Evolutionary conservation across 1,140 invertebrate genomes (phyloP), one percentile per base, ranked within the genome.

Genomic region (Eciton burchellii): DNA sequence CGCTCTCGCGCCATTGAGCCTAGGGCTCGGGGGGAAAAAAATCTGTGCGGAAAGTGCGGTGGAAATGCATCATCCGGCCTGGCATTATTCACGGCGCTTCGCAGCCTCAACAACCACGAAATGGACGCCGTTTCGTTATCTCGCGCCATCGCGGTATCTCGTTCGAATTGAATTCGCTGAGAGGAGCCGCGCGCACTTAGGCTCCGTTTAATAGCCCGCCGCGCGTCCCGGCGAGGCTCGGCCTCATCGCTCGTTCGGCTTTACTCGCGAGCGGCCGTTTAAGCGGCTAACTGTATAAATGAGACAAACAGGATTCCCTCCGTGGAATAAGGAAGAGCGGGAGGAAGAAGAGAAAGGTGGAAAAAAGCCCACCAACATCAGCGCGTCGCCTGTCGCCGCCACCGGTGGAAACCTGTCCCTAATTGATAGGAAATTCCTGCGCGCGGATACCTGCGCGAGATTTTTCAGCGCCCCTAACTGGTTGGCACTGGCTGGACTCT

Each of bases 351-450:
- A 66, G 62, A 68, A 29, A 19, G 71, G 43, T n/a, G 73, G 24
- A 74, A 84, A 88, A 89, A 88, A 84, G 62, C 68, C 56, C 59
- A 65, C 43, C 52, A 79, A 49, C 68, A 68, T 56, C 62, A 41
- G 11, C 74, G 41, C 79, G 71, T 59, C 77, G 82, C 66, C 77
- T n/a, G 66, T 68, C 63, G 59, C 59, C 52, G 73, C 41, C 76
- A 60, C 49, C 63, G 71, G 62, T 84, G 90, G 88, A 92, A 92
- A 92, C 91, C 91, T 92, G 92, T 93, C 91, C 89, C 89, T 92
- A 92, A 93, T 93, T 93, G 92, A 93, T 93, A 92, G 91, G 90
- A 92, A 92, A 93, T 93, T 93, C 92, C 92, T 89, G 63, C 82
- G 87, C 72, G 81, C 81, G 81, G 84, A 83, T 89, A 87, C 83